These are phyloP conservation scores for Stenopsyche tienmushanensis DNA, from an alignment of 1,140 invertebrate genomes.

Conservation along the genomic window DNA sequence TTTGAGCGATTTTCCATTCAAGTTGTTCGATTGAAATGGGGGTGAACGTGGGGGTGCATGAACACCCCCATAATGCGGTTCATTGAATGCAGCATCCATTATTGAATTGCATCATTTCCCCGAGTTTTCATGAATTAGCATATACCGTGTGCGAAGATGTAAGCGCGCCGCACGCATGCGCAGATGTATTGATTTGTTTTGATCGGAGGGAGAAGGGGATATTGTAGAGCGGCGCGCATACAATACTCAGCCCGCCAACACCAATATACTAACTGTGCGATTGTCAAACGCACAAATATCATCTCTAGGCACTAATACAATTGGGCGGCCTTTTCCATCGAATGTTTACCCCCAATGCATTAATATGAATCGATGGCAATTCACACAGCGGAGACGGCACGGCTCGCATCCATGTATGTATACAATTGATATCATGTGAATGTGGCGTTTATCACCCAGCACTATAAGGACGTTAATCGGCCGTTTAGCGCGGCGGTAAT, in stretches of 20 bases:
- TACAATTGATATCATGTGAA: too few relatives aligned
- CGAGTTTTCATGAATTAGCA: not conserved
- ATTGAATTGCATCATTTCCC: slow-evolving; percentile 10
- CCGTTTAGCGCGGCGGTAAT: too few relatives aligned
- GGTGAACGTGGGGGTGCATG: not conserved
- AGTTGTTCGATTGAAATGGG: not conserved
- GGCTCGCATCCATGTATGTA: not conserved
- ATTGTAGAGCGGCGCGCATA: not conserved
- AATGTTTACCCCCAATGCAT: not conserved
- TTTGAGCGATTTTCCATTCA: not conserved
- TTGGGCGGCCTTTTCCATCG: not conserved
- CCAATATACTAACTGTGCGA: not conserved
- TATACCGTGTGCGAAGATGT: not conserved
- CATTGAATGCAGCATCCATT: not conserved
- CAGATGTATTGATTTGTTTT: slow-evolving; percentile 16
- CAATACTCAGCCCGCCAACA: not conserved
- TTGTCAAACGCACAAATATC: not conserved
- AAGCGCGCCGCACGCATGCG: not conserved
- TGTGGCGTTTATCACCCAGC: too few relatives aligned
- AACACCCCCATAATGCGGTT: not conserved
- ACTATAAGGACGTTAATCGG: too few relatives aligned
- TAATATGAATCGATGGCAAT: not conserved
- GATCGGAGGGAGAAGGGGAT: not conserved
- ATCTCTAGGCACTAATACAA: not conserved
- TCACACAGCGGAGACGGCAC: not conserved